Base-by-base conservation (phyloP, 2,888 invertebrate species). In the Amitus sp. region DNA sequence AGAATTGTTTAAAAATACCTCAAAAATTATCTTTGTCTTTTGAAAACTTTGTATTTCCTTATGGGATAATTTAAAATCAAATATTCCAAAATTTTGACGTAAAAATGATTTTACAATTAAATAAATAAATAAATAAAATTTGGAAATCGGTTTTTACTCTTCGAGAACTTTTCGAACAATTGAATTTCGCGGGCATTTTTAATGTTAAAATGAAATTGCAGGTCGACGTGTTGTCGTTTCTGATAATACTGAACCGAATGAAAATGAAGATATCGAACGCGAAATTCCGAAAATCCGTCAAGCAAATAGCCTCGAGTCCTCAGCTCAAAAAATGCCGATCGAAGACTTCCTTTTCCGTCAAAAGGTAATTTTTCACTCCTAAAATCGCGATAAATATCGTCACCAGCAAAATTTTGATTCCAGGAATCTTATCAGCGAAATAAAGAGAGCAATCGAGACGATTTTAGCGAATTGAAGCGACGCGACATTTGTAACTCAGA, bases 221-320 rank as follows among this genome's bases (percentile, higher is more conserved):
- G 73, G 59, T 72, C 19, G 67, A 71, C 17, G 63, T 54, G 47
- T 51, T 73, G 13, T 72, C 73, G 2, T 47, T 59, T 0, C 45
- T 71, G 33, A n/a, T 71, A 28, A 63, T 73, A 40, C 51, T 71
- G n/a, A 15, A 63, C 10, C 54, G 52, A 12, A 60, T 61, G 46
- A n/a, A 64, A 19, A 47, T 56, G 13, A 49, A 43, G 9, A 15
- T 50, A 37, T 23, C 51, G 30, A 54, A 66, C 50, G 2, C 47
- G 4, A 18, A n/a, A 3, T 10, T 18, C 2, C 59, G 12, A 13
- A 37, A 61, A 34, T 55, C 40, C 4, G 20, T 50, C 12, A 59
- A 62, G 50, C 50, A 15, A 43, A 12, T 65, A 18, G 42, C 23
- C 1, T 49, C 37, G 6, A 40, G 28, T n/a, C n/a, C n/a, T n/a